These are phyloP conservation scores for Cyclophora albipunctata DNA, from an alignment of 2,888 invertebrate species.

Conservation along the genomic window DNA sequence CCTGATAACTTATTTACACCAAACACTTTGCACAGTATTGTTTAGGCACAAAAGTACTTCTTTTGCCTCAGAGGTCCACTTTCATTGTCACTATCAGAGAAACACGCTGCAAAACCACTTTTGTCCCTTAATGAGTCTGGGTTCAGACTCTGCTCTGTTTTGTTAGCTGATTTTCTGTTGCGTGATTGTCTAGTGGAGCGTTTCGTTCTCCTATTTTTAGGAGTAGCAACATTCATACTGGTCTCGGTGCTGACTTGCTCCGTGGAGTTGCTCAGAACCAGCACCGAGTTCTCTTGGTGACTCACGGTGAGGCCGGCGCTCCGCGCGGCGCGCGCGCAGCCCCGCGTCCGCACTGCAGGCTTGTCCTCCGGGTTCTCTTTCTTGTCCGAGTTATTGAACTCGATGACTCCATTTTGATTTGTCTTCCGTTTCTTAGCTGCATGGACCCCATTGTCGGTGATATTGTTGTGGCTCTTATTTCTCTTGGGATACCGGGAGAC, in stretches of 20 bases:
- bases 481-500: conserved; percentile 56
- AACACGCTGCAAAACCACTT: conserved; percentile 61
- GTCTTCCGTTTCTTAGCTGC: conserved; percentile 17
- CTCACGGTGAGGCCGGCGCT: conserved; percentile 34
- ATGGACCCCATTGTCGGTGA: conserved; percentile 3
- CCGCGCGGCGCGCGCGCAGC: conserved; percentile 39
- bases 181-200: conserved; percentile 23
- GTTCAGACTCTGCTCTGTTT: conserved; percentile 19
- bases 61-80: conserved; percentile 48
- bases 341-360: conserved; percentile 34
- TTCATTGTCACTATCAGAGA: conserved; percentile 64
- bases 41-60: conserved; percentile 50
- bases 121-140: conserved; percentile 48
- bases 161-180: conserved; percentile 31
- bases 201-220: conserved; percentile 11
- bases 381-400: conserved; percentile 37
- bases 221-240: conserved; percentile 48
- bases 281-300: conserved; percentile 45
- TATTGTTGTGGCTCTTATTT: conserved; percentile 25
- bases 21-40: too few relatives aligned
- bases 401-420: conserved; percentile 28
- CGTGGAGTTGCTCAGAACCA: conserved; percentile 44
- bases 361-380: conserved; percentile 48
- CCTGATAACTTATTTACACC: too few relatives aligned
- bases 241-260: conserved; percentile 47